These are phyloP conservation scores for Mystacornis crossleyi DNA, from an alignment of 2,113 vertebrate genomes.

Conservation along the genomic window DNA sequence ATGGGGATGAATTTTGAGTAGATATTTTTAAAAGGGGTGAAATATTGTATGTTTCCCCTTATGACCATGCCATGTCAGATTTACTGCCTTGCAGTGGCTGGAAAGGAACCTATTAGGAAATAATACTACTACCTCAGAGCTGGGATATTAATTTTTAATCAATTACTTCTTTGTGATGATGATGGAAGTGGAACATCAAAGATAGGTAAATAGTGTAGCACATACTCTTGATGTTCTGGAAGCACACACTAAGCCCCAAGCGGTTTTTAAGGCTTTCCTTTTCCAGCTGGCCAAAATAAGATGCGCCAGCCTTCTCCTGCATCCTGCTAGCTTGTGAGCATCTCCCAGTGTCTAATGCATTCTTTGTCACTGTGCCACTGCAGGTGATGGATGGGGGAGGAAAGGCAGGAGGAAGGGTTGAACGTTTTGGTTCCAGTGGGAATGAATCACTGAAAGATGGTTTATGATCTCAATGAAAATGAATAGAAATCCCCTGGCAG, in stretches of 20 bases:
- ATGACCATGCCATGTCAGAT: not conserved
- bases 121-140: not conserved
- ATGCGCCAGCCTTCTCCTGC: not conserved
- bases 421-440: not conserved
- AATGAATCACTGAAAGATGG: not conserved
- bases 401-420: not conserved
- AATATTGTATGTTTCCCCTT: constrained; percentile 4
- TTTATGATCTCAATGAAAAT: not conserved
- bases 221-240: not conserved
- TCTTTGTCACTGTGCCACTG: not conserved
- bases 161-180: constrained; percentile 12
- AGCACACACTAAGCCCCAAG: not conserved
- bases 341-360: not conserved
- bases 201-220: not conserved
- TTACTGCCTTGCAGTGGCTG: constrained; percentile 4
- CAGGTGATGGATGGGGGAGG: not conserved
- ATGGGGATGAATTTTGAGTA: not conserved
- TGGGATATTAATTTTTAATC: constrained; percentile 41
- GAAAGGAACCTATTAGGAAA: constrained; percentile 19
- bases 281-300: not conserved
- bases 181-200: constrained; percentile 1
- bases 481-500: not conserved
- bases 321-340: not conserved
- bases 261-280: not conserved
- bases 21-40: not conserved